Evolutionary conservation across 2,888 invertebrate species (phyloP).

Genomic region (Agrochola litura): DNA sequence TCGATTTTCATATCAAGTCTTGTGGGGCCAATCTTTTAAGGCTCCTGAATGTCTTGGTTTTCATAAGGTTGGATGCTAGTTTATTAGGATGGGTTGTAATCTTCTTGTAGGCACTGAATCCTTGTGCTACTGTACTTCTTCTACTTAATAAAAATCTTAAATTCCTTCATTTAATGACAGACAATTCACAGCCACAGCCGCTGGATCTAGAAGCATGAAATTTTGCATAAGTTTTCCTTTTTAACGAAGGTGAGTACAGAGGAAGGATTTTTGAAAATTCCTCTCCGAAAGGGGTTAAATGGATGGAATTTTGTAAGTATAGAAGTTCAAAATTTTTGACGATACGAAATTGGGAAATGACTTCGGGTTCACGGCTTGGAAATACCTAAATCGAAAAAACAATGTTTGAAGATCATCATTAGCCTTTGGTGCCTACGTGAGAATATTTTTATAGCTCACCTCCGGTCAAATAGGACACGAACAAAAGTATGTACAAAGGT

Average conservation of each 20-base stretch:
- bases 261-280: too few species aligned
- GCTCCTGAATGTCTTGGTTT: too few species aligned
- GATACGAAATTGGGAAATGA: too few species aligned
- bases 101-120: too few species aligned
- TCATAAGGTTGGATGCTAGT: too few species aligned
- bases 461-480: slow-evolving; percentile 37
- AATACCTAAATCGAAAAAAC: neutral
- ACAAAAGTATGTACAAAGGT: slow-evolving; percentile 2
- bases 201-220: neutral
- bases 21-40: too few species aligned
- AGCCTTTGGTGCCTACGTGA: slow-evolving; percentile 28
- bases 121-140: too few species aligned
- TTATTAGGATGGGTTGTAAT: too few species aligned
- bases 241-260: too few species aligned
- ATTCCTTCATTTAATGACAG: neutral
- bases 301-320: neutral
- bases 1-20: too few species aligned
- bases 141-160: too few species aligned
- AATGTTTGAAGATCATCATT: neutral
- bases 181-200: neutral
- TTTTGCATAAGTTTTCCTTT: too few species aligned
- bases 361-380: neutral
- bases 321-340: neutral
- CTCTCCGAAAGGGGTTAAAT: neutral
- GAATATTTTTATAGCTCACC: slow-evolving; percentile 18